Base-by-base conservation (phyloP, 1,140 invertebrate genomes). In the Cecropterus lyciades region DNA sequence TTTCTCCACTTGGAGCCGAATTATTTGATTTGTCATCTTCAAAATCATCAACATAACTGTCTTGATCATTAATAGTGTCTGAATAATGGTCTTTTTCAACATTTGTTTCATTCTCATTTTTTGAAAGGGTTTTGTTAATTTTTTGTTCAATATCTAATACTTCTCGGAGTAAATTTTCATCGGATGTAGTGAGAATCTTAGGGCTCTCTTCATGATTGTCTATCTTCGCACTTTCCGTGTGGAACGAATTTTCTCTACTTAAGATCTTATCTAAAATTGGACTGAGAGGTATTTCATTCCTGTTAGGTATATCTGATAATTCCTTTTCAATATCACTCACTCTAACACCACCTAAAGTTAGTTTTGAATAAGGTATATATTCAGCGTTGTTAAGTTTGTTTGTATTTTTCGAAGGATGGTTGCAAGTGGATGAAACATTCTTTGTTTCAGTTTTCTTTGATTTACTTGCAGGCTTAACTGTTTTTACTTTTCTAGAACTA, bases 301-400 rank as follows among this genome's bases (percentile, higher is more conserved):
- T 90, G 53, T 84, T 70, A 6, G 80, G 62, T 7, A 85, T 70
- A 65, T 82, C 63, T 17, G 77, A 73, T 75, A 92, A 71, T 84
- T 88, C 83, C 68, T 71, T 82, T 72, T 91, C 88, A 48, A 91
- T 82, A 48, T 92, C 90, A 71, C 86, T 86, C 10, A 85, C 79
- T 70, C 71, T 82, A 4, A 87, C 84, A 17, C 91, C 91, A 16
- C 92, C 91, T 62, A 93, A 57, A 16, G 92, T 92, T 62, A 93
- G 70, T 76, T 92, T 82, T 14, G 89, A 84, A 75, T 93, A 93
- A 5, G 92, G 92, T 70, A 93, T 90, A 69, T 93, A 93, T 55
- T 90, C 84, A 0, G 73, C 62, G 67, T 87, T 92, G 63, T 90
- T 90, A 65, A 82, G 63, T 20, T 13, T 48, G 52, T 69, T 77